phyloP scores from a whole-genome alignment of 37 sponge, comb jelly and placozoan genomes.

The Bolinopsis microptera region DNA sequence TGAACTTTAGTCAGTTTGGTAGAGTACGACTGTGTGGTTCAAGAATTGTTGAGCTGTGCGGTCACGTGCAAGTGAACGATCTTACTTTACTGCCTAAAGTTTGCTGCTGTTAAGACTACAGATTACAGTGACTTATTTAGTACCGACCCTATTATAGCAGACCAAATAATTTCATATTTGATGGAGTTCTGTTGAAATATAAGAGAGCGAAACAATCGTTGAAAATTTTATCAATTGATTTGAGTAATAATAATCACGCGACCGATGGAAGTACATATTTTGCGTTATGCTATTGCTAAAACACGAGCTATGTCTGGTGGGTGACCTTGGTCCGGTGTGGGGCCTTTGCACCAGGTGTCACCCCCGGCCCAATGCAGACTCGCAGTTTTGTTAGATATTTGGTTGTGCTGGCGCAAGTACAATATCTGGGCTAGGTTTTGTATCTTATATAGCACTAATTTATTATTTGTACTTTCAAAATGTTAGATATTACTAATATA shows the following conservation, averaged over 20 bases:
- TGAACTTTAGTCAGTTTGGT: too few species aligned
- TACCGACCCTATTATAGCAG: too few species aligned
- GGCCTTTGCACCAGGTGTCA: too few species aligned
- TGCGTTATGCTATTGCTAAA: too few species aligned
- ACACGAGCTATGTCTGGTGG: too few species aligned
- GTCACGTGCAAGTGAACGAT: too few species aligned
- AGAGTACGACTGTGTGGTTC: too few species aligned
- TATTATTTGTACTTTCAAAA: not conserved
- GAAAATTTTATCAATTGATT: not conserved
- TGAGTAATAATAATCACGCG: not conserved
- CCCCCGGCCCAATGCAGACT: too few species aligned
- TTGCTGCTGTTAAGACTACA: not conserved
- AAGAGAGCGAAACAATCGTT: not conserved
- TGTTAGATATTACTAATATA: not conserved
- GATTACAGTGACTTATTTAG: not conserved
- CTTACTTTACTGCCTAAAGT: not conserved
- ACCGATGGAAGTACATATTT: not conserved
- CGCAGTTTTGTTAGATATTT: not conserved
- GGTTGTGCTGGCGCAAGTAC: not conserved
- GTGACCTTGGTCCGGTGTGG: too few species aligned
- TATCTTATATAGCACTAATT: not conserved
- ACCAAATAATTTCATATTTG: not conserved
- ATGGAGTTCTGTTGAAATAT: not conserved
- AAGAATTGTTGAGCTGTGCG: too few species aligned
- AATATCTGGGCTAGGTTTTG: not conserved